Evolutionary conservation across 2,113 vertebrate species (phyloP).

Genomic region (Microtus richardsoni): DNA sequence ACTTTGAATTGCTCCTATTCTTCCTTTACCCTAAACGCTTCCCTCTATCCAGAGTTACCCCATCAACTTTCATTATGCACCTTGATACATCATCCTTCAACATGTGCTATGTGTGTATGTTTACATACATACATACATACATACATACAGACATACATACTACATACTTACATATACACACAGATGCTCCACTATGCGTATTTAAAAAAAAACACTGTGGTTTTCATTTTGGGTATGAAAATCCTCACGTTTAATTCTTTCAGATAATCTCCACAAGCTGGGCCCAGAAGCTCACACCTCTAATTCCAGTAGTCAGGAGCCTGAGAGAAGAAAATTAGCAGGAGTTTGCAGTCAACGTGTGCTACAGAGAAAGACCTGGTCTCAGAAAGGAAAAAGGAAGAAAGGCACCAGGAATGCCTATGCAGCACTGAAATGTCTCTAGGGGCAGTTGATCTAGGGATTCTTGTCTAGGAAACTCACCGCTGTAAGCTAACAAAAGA

Average conservation of each 20-base stretch:
- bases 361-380: background rate
- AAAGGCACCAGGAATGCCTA: background rate
- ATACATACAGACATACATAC: background rate
- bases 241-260: background rate
- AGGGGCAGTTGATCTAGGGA: background rate
- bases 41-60: background rate
- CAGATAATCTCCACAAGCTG: background rate
- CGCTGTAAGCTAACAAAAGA: background rate
- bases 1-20: background rate
- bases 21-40: background rate
- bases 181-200: background rate
- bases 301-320: background rate
- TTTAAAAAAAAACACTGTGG: background rate
- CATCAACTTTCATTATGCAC: background rate
- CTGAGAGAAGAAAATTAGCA: background rate
- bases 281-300: background rate
- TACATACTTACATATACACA: background rate
- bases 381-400: background rate
- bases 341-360: background rate
- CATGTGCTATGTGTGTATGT: background rate
- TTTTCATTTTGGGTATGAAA: background rate
- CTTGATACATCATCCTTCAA: background rate
- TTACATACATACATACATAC: background rate
- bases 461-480: background rate
- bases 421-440: background rate